These are phyloP conservation scores for Panulirus ornatus DNA, from an alignment of 1,140 invertebrate species.

Conservation along the genomic window DNA sequence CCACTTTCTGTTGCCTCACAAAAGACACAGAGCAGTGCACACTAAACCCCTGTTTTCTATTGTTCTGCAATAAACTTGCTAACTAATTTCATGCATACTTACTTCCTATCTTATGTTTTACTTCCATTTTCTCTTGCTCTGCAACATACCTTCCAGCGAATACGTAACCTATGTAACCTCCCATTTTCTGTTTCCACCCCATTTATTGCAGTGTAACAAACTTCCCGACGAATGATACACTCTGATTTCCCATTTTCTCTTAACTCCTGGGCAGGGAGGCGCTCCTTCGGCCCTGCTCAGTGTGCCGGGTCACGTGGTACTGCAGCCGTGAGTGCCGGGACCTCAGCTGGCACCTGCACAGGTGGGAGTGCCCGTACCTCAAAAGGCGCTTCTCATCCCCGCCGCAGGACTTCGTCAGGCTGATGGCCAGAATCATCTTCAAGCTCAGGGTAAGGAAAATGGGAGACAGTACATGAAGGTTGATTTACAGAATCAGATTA, in stretches of 20 bases:
- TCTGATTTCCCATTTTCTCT: not conserved
- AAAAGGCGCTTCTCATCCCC: not conserved
- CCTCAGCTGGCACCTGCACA: not conserved
- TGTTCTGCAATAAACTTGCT: not conserved
- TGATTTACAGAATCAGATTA: not conserved
- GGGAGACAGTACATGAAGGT: not conserved
- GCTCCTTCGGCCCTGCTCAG: slow-evolving; percentile 16
- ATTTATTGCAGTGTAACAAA: too few relatives aligned
- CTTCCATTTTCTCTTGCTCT: not conserved
- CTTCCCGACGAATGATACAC: too few relatives aligned
- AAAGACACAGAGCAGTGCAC: too few relatives aligned
- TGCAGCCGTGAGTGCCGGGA: slow-evolving; percentile 28
- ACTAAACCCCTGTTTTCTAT: too few relatives aligned
- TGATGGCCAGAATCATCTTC: slow-evolving; percentile 38
- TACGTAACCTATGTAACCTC: too few relatives aligned
- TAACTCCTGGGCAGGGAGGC: not conserved
- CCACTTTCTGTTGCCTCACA: too few relatives aligned
- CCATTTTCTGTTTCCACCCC: too few relatives aligned
- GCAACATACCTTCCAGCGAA: too few relatives aligned
- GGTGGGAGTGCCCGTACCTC: slow-evolving; percentile 28
- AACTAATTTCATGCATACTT: not conserved
- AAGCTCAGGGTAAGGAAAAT: slow-evolving; percentile 37
- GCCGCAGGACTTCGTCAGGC: slow-evolving; percentile 47
- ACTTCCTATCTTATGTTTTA: not conserved
- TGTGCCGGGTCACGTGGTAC: slow-evolving; percentile 40